Evolutionary conservation across 2,888 invertebrate genomes (phyloP).

Genomic region (Baronia brevicornis): DNA sequence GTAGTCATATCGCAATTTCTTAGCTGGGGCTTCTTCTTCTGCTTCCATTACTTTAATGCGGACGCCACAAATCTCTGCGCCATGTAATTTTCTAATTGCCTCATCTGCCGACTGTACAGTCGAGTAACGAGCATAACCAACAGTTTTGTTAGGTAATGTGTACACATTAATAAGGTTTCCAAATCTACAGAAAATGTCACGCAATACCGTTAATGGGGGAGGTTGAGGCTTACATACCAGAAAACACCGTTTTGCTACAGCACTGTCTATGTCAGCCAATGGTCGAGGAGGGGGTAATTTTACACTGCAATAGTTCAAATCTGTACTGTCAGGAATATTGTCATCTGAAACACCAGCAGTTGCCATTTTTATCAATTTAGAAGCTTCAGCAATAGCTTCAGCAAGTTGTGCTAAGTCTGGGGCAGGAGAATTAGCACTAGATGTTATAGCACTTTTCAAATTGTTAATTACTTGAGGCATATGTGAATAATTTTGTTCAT

Average conservation of each 20-base stretch:
- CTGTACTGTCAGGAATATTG: conserved; percentile 33
- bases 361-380: conserved; percentile 82
- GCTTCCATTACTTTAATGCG: conserved; percentile 92
- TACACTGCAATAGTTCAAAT: conserved; percentile 77
- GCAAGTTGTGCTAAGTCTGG: conserved; percentile 81
- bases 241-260: conserved; percentile 80
- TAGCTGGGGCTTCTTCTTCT: conserved; percentile 66
- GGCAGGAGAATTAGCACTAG: conserved; percentile 31
- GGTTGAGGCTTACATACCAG: conserved; percentile 79
- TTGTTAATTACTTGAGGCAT: conserved; percentile 42
- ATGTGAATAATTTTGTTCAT: conserved; percentile 33
- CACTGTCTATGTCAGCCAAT: conserved; percentile 79
- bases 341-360: conserved; percentile 43
- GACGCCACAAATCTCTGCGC: conserved; percentile 90
- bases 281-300: conserved; percentile 83
- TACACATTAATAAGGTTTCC: conserved; percentile 93
- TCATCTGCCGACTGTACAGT: conserved; percentile 82
- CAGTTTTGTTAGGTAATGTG: conserved; percentile 90
- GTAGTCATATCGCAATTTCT: conserved; percentile 34
- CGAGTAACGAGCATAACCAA: conserved; percentile 94
- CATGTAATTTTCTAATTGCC: conserved; percentile 83
- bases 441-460: conserved; percentile 41
- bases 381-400: conserved; percentile 86
- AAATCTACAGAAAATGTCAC: conserved; percentile 93
- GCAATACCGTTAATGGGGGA: conserved; percentile 85